Conservation (phyloP, 2,113 vertebrate genomes). For the Pseudonaja textilis region DNA sequence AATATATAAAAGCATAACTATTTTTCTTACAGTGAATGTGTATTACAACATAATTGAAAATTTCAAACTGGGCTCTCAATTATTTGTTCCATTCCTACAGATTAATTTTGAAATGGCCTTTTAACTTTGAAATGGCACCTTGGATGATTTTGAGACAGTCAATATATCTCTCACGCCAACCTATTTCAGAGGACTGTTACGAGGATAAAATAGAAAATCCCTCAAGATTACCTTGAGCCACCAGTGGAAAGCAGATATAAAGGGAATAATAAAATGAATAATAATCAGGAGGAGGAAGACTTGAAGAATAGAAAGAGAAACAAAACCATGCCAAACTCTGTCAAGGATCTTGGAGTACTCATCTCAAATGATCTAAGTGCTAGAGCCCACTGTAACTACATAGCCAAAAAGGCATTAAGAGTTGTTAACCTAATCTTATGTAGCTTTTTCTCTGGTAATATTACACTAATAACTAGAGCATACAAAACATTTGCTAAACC, state of each 20-base stretch:
- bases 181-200: not conserved
- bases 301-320: not conserved
- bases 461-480: too few relatives aligned
- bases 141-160: not conserved
- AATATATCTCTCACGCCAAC: not conserved
- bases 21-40: not conserved
- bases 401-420: too few relatives aligned
- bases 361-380: too few relatives aligned
- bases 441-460: too few relatives aligned
- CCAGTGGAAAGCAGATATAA: not conserved
- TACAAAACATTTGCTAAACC: too few relatives aligned
- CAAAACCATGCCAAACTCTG: not conserved
- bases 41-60: not conserved
- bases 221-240: not conserved
- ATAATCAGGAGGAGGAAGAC: not conserved
- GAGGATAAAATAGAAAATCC: not conserved
- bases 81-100: not conserved
- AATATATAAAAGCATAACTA: not conserved
- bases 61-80: not conserved
- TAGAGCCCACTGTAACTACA: too few relatives aligned
- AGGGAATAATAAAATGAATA: not conserved
- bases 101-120: not conserved
- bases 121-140: not conserved
- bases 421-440: too few relatives aligned
- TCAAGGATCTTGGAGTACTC: too few relatives aligned